Evolutionary conservation across 2,888 invertebrate species (phyloP).

Genomic region (Eilema caniola): DNA sequence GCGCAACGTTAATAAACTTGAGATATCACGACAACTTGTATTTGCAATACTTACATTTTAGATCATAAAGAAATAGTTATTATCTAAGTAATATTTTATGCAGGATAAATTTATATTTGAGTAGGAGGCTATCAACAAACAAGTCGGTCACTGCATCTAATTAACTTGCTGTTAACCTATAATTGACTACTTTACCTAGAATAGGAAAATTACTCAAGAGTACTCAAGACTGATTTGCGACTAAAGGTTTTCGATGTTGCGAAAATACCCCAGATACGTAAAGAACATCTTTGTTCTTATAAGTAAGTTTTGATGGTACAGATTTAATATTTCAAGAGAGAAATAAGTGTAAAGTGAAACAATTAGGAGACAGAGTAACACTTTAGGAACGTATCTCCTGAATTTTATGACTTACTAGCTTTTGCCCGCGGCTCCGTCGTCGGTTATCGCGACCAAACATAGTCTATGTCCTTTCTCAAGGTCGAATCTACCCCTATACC

Average conservation of each 20-base stretch:
- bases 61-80: constrained; percentile 24
- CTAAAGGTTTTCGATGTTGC: background rate
- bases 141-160: background rate
- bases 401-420: no score
- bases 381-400: background rate
- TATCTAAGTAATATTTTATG: background rate
- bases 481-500: no score
- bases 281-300: no score
- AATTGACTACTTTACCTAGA: background rate
- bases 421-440: no score
- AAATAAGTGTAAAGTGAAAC: no score
- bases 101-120: background rate
- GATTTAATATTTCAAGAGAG: no score
- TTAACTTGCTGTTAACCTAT: background rate
- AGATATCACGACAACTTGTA: constrained; percentile 45
- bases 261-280: background rate
- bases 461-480: no score
- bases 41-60: constrained; percentile 32
- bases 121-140: background rate
- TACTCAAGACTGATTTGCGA: background rate
- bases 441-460: no score
- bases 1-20: constrained; percentile 53
- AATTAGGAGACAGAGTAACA: background rate
- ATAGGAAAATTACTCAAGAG: background rate
- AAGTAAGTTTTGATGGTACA: background rate